Conservation (phyloP, 2,888 invertebrate species). For the Leptopilina syphax region DNA sequence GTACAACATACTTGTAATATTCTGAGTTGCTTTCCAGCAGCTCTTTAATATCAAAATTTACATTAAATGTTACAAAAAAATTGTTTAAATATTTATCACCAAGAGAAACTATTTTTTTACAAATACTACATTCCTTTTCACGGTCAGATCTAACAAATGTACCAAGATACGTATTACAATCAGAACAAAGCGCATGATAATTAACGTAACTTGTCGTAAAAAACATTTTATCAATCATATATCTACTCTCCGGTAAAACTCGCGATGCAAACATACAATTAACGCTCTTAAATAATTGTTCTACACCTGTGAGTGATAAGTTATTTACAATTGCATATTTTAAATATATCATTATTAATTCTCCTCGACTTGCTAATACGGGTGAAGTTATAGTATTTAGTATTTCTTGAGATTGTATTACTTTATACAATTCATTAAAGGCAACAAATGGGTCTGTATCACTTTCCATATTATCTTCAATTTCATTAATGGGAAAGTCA, state of each 20-base stretch:
- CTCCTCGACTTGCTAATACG: not conserved
- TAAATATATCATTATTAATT: slow-evolving; percentile 4
- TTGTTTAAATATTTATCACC: not conserved
- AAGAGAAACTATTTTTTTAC: slow-evolving; percentile 1
- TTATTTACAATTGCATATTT: not conserved
- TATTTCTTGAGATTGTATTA: not conserved
- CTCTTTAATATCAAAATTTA: slow-evolving; percentile 23
- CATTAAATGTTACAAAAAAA: slow-evolving; percentile 4
- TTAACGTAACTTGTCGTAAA: not conserved
- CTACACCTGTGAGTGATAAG: not conserved
- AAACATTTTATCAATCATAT: not conserved
- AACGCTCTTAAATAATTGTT: not conserved
- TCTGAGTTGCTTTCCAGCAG: slow-evolving; percentile 24
- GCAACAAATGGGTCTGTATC: not conserved
- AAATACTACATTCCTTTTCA: not conserved
- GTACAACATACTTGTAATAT: slow-evolving; percentile 39
- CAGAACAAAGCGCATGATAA: slow-evolving; percentile 9
- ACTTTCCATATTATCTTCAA: too few relatives aligned
- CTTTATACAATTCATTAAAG: not conserved
- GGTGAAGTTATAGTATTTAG: not conserved
- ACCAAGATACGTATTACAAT: not conserved
- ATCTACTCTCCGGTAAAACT: not conserved
- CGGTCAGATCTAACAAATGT: not conserved
- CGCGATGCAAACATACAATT: not conserved
- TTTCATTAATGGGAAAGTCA: too few relatives aligned